Conservation (phyloP, 2,888 invertebrate species). For the Blastobasis lacticolella region DNA sequence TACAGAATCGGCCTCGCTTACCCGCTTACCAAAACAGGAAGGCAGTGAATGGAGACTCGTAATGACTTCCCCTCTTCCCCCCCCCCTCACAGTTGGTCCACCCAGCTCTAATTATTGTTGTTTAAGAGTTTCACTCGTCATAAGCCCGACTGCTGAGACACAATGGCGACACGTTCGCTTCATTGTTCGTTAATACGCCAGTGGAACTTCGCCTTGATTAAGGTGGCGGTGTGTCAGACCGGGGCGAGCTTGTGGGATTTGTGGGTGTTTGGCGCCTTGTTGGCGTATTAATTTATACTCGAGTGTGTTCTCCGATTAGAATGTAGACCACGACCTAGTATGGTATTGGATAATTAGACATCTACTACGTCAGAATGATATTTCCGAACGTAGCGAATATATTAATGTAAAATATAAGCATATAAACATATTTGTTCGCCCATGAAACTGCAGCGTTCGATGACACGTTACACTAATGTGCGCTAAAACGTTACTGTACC, state of each 20-base stretch:
- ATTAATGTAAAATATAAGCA: no score
- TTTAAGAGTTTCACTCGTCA: conserved; percentile 36
- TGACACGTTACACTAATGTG: no score
- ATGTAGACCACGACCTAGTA: no score
- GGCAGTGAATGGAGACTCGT: conserved; percentile 14
- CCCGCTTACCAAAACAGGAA: background rate
- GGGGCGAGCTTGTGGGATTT: conserved; percentile 3
- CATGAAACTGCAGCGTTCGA: no score
- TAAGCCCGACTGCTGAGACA: conserved; percentile 34
- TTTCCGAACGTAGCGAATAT: no score
- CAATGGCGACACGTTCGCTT: conserved; percentile 44
- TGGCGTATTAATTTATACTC: no score
- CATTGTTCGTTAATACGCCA: conserved; percentile 45
- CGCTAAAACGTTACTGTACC: background rate
- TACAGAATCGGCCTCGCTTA: background rate
- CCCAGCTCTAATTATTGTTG: conserved; percentile 37
- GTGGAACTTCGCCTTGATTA: conserved; percentile 41
- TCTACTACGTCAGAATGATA: no score
- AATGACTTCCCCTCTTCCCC: conserved; percentile 22
- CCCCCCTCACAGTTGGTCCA: background rate
- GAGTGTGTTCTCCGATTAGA: no score
- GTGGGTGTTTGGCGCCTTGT: no score
- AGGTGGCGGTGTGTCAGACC: conserved; percentile 25
- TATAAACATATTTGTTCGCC: no score
- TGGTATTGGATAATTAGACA: no score